Percentiles rank a stretch among this genome's conserved stretches.
Conservation (phyloP, 2,888 invertebrate genomes). For the Bibio marci region DNA sequence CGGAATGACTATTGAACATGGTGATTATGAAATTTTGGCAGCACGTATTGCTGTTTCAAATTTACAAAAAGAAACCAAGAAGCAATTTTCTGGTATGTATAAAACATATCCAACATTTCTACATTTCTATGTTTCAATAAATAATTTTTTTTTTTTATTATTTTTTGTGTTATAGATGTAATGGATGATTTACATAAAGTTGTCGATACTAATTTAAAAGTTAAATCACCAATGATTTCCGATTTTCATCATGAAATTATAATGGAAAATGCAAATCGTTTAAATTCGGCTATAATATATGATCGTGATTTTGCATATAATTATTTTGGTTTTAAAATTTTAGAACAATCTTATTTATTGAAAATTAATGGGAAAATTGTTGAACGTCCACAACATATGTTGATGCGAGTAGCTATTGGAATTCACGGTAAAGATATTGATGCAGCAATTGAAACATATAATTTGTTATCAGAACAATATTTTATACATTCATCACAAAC, state of each 20-base stretch:
- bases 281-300: conserved; percentile 92
- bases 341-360: conserved; percentile 87
- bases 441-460: conserved; percentile 87
- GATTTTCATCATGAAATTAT: conserved; percentile 66
- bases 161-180: conserved; percentile 48
- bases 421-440: conserved; percentile 91
- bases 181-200: conserved; percentile 71
- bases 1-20: conserved; percentile 91
- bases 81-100: conserved; percentile 74
- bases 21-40: conserved; percentile 84
- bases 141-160: background rate
- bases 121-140: too few species aligned
- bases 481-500: conserved; percentile 99
- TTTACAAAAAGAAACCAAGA: conserved; percentile 94
- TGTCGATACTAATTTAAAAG: conserved; percentile 53
- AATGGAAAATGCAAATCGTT: conserved; percentile 65
- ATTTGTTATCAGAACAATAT: conserved; percentile 82
- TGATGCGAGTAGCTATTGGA: conserved; percentile 94
- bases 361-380: conserved; percentile 83
- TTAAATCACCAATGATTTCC: conserved; percentile 68
- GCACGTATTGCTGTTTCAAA: conserved; percentile 92
- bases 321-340: conserved; percentile 98
- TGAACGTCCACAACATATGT: conserved; percentile 95
- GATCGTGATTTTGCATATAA: conserved; percentile 94
- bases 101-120: too few species aligned